Evolutionary conservation across 2,797 vertebrate species (phyloP).

Genomic region (Geotrypetes seraphini): DNA sequence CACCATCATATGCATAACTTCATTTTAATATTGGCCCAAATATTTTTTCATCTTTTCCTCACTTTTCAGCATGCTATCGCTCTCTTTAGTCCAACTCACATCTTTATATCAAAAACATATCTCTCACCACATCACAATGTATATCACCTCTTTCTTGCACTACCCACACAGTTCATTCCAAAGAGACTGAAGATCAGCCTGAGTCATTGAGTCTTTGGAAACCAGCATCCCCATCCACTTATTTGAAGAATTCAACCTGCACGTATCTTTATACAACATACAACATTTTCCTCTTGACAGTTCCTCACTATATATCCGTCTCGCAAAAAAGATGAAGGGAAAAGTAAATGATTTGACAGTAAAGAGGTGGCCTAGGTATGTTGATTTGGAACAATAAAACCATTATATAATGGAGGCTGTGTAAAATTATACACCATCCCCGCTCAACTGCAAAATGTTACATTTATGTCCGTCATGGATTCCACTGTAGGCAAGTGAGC

Average conservation of each 20-base stretch:
- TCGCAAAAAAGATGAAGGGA: not conserved
- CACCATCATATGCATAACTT: too few relatives aligned
- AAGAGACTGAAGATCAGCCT: not conserved
- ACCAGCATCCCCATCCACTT: not conserved
- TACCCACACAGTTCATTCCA: too few relatives aligned
- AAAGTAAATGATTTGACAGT: not conserved
- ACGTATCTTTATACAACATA: constrained; percentile 11
- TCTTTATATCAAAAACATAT: accelerated
- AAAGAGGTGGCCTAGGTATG: too few relatives aligned
- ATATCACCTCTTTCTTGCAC: not conserved
- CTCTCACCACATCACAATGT: not conserved
- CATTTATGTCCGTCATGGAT: too few relatives aligned
- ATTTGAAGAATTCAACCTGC: constrained; percentile 16
- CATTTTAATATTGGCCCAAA: too few relatives aligned
- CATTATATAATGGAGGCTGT: too few relatives aligned
- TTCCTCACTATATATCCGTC: not conserved
- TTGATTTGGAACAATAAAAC: too few relatives aligned
- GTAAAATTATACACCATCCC: too few relatives aligned
- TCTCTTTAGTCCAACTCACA: not conserved
- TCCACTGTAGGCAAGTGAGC: too few relatives aligned
- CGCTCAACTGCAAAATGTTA: too few relatives aligned
- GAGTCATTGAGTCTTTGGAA: not conserved
- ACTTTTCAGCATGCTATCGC: constrained; percentile 14
- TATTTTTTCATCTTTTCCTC: constrained; percentile 15
- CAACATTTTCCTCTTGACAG: constrained; percentile 2